Evolutionary conservation across 30 jellyfish, hydroid and myxozoan genomes (phyloP).

Genomic region (Cassiopea andromeda): DNA sequence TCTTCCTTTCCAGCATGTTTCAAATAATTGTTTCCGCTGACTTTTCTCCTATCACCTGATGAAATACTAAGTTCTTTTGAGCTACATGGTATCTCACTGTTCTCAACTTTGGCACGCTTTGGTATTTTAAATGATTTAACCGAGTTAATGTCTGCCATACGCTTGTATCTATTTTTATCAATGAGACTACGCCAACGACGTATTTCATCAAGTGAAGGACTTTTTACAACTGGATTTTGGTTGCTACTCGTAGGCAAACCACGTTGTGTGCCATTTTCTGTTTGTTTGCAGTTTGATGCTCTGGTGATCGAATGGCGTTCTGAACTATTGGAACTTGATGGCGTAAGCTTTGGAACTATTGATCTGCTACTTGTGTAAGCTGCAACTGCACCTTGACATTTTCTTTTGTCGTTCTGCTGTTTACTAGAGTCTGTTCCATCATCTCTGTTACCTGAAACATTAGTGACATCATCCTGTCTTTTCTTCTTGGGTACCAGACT

Average conservation of each 20-base stretch:
- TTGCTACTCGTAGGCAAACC: neutral
- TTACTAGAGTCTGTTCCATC: neutral
- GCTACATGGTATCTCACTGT: neutral
- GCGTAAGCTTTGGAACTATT: neutral
- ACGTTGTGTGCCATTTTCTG: neutral
- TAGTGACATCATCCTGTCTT: neutral
- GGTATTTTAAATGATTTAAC: constrained; percentile 59
- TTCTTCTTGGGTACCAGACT: constrained; percentile 38
- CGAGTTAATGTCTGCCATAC: constrained; percentile 26
- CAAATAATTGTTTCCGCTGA: neutral
- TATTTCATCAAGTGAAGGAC: constrained; percentile 10
- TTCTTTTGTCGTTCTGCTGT: neutral
- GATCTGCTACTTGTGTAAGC: neutral
- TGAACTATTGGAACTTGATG: neutral
- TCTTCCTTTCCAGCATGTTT: neutral
- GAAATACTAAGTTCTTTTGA: neutral
- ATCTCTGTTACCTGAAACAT: neutral
- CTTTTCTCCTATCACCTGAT: neutral
- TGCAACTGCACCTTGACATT: neutral
- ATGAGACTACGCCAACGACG: constrained; percentile 46
- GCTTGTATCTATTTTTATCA: constrained; percentile 23
- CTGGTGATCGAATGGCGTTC: neutral
- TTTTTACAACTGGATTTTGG: neutral
- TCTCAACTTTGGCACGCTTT: neutral
- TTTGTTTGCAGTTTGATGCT: neutral